Percentiles rank a stretch among this genome's conserved stretches.
Conservation (phyloP, 2,113 vertebrate genomes). For the Plecturocebus donacophilus region DNA sequence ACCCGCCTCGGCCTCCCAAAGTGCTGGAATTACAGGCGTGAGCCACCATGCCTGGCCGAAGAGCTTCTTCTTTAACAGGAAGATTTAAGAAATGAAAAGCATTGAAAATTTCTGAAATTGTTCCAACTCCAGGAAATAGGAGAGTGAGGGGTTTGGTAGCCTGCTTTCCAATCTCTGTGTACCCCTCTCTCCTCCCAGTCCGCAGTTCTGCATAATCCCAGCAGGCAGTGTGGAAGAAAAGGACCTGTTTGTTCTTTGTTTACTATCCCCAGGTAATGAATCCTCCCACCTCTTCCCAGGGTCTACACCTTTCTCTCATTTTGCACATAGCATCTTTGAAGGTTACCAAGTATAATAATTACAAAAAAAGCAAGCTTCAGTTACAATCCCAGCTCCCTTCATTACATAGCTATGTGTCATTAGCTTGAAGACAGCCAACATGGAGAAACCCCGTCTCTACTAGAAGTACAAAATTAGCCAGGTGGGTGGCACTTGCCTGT, state of each 20-base stretch:
- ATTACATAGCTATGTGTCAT: neutral
- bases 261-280: neutral
- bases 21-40: no score
- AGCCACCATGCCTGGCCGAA: no score
- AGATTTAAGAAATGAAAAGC: neutral
- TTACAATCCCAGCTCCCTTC: neutral
- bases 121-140: neutral
- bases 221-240: neutral
- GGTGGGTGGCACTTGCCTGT: no score
- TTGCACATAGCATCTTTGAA: neutral
- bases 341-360: neutral
- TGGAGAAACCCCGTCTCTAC: no score
- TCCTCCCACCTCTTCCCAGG: neutral
- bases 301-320: neutral
- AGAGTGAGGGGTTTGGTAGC: fast-evolving
- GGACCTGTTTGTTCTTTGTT: no score
- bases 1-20: no score
- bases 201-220: neutral
- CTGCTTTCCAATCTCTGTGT: neutral
- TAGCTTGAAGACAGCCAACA: neutral
- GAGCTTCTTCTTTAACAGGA: neutral
- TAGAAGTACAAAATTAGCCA: no score
- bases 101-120: neutral
- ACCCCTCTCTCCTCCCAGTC: no score
- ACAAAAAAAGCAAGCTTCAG: neutral